Evolutionary conservation across 2,888 invertebrate species (phyloP), one percentile per base, ranked within the genome.

Genomic region (Mesodorylaimus sp.): DNA sequence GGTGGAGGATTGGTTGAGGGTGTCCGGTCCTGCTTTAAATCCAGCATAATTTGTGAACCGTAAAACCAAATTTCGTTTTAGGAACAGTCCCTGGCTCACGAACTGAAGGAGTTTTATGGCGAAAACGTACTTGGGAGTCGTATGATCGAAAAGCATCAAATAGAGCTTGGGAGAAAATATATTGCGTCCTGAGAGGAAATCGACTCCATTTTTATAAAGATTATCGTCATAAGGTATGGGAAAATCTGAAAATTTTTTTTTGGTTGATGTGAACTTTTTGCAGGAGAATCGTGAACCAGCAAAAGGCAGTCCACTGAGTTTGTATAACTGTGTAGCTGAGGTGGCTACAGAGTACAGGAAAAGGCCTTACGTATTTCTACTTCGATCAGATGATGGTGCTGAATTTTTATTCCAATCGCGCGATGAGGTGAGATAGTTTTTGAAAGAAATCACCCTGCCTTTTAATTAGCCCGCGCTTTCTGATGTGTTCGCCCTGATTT

Each of bases 381-480:
- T 48, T 65, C 85, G 88, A 70, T 75, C 88, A 73, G 76, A 80
- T 61, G 80, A 76, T 68, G 97, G 95, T 65, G 89, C 85, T 47
- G 93, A 95, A 75, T 93, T 86, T 75, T 79, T 99, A 70, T 84
- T 95, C 77, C 95, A 97, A 75, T 87, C 88, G 64, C 86, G 86
- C 71, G 91, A 93, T 74, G 76, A 76, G 59, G 72, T 72, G 57
- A 59, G 65, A 59, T 21, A 21, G 21, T 39, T 45, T 45, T 45
- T 37, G 19, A 21, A 42, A 37, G 25, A 21, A 23, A 28, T 27
- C 29, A 10, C n/a, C n/a, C n/a, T n/a, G n/a, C n/a, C n/a, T n/a
- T n/a, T n/a, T n/a, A n/a, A n/a, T n/a, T n/a, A n/a, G n/a, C n/a
- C n/a, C n/a, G n/a, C n/a, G n/a, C n/a, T n/a, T n/a, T n/a, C n/a